Evolutionary conservation across 2,797 vertebrate genomes (phyloP).

Genomic region (Falco columbarius): DNA sequence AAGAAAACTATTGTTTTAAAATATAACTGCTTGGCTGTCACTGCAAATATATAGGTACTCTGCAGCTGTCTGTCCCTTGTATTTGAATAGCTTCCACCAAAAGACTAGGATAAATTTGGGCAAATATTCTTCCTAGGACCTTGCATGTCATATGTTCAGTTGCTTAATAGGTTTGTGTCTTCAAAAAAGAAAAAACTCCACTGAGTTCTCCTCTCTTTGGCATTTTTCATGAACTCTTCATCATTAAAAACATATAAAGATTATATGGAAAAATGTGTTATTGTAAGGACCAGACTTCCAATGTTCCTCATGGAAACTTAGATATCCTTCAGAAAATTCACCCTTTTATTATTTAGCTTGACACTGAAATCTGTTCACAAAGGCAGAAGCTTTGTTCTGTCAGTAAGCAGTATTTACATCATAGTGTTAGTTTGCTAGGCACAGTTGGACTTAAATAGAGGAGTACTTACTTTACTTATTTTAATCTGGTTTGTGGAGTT

Average conservation of each 20-base stretch:
- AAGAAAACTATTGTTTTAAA: not conserved
- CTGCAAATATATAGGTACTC: not conserved
- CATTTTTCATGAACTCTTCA: not conserved
- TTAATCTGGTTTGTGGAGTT: conserved; percentile 10
- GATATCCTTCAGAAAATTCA: not conserved
- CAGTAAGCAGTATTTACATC: not conserved
- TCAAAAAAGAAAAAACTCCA: not conserved
- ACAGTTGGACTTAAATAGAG: not conserved
- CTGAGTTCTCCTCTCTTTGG: not conserved
- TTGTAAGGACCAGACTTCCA: not conserved
- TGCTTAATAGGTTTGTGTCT: not conserved
- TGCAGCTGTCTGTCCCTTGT: not conserved
- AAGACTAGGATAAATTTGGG: not conserved
- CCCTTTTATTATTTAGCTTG: not conserved
- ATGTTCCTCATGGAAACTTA: not conserved
- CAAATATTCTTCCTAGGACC: not conserved
- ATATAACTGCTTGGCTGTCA: not conserved
- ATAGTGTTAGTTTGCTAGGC: not conserved
- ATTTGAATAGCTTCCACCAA: not conserved
- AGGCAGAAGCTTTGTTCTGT: not conserved
- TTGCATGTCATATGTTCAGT: not conserved
- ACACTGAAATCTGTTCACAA: not conserved
- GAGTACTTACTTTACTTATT: not conserved
- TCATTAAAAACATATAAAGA: not conserved
- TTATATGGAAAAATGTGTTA: not conserved